A percentile compares a stretch with the other conserved stretches of the same genome.
Conservation (phyloP, 1,140 invertebrate genomes). For the Drosophila arawakana region DNA sequence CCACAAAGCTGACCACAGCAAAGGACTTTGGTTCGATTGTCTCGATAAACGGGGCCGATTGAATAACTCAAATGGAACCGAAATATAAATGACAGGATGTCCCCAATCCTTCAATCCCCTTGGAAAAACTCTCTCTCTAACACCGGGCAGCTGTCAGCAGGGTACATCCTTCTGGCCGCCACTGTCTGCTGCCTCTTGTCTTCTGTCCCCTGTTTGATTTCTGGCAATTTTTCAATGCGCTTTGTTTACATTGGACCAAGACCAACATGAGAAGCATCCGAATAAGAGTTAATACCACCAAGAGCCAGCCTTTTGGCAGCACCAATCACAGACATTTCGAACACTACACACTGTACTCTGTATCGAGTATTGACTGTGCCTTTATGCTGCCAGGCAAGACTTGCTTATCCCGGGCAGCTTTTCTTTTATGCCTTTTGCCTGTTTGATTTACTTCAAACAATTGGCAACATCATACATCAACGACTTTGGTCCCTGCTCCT, state of each 20-base stretch:
- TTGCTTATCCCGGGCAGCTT: constrained; percentile 52
- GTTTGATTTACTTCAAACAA: constrained; percentile 83
- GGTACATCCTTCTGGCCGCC: constrained; percentile 41
- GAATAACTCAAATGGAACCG: constrained; percentile 65
- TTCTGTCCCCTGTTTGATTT: constrained; percentile 42
- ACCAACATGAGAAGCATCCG: constrained; percentile 29
- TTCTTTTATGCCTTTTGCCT: constrained; percentile 19
- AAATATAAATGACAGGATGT: constrained; percentile 70
- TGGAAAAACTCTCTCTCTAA: not conserved
- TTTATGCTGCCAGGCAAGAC: constrained; percentile 52
- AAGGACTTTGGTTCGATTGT: constrained; percentile 44
- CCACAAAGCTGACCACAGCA: constrained; percentile 49
- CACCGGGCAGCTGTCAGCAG: constrained; percentile 58
- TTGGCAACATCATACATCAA: constrained; percentile 83
- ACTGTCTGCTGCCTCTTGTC: constrained; percentile 20
- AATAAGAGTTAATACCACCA: constrained; percentile 40
- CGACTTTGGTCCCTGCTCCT: constrained; percentile 53
- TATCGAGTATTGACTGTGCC: constrained; percentile 56
- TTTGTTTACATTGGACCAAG: constrained; percentile 62
- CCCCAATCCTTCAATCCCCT: not conserved
- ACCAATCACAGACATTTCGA: not conserved
- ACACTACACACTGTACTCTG: not conserved
- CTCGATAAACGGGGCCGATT: constrained; percentile 57
- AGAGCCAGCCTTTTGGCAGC: constrained; percentile 29
- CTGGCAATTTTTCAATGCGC: constrained; percentile 77